Percentiles rank a stretch among this genome's conserved stretches.
These are phyloP conservation scores for Archips crataeganus DNA, from an alignment of 2,888 invertebrate genomes.

Conservation along the genomic window DNA sequence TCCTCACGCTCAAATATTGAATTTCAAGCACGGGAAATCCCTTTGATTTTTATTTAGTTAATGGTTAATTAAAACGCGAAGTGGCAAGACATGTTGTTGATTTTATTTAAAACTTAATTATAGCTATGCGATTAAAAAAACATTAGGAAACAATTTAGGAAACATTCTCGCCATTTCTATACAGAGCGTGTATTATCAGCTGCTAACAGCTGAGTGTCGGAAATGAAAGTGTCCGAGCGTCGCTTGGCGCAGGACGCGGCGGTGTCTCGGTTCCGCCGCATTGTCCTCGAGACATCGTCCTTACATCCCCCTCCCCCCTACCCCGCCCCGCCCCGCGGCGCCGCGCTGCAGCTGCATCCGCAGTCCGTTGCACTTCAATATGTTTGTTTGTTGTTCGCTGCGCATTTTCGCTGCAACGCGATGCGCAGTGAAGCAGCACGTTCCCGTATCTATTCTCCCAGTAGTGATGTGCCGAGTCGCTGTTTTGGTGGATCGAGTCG, in stretches of 20 bases:
- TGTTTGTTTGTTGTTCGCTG: constrained; percentile 16
- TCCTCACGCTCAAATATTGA: too few relatives aligned
- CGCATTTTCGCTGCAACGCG: constrained; percentile 17
- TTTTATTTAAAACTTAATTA: too few relatives aligned
- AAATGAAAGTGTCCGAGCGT: constrained; percentile 6
- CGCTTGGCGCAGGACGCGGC: constrained; percentile 10
- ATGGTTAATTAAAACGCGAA: too few relatives aligned
- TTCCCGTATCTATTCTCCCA: too few relatives aligned
- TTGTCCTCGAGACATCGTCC: constrained; percentile 21
- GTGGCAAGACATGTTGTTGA: too few relatives aligned
- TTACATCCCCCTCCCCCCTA: not conserved
- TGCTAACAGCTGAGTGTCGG: constrained; percentile 9
- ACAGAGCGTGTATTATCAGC: not conserved
- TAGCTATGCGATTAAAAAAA: too few relatives aligned
- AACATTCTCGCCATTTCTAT: not conserved
- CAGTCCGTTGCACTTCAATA: constrained; percentile 3
- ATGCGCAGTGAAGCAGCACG: constrained; percentile 9
- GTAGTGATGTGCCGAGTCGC: too few relatives aligned
- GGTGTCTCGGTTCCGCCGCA: constrained; percentile 29
- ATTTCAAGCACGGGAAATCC: too few relatives aligned
- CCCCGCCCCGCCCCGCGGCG: not conserved
- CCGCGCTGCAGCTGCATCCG: constrained; percentile 29
- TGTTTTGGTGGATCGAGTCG: too few relatives aligned
- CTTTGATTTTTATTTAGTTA: too few relatives aligned
- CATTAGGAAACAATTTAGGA: too few relatives aligned